Percentiles rank a stretch among this genome's conserved stretches.
phyloP scores from a whole-genome alignment of 2,797 vertebrate species.

The Syndactyla subalaris region DNA sequence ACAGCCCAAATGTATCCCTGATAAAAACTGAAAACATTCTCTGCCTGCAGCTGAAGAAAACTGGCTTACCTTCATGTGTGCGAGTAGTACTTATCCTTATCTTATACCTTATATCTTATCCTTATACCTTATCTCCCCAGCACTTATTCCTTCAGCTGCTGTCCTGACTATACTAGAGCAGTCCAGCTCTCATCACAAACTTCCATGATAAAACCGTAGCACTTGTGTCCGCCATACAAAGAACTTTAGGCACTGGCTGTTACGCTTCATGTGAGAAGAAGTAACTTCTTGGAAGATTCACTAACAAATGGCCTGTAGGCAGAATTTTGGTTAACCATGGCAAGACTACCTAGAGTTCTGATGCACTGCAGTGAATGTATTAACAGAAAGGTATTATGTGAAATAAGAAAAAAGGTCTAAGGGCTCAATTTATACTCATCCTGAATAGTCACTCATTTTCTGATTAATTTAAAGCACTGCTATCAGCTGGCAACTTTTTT shows the following conservation, averaged over 20 bases:
- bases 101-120: too few species aligned
- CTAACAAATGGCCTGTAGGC: background rate
- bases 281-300: background rate
- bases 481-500: background rate
- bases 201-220: background rate
- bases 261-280: background rate
- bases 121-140: fast-evolving
- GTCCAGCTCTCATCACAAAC: background rate
- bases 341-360: background rate
- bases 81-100: background rate
- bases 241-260: background rate
- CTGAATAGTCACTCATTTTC: background rate
- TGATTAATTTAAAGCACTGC: background rate
- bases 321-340: background rate
- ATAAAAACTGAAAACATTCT: background rate
- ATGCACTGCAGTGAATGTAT: background rate
- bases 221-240: background rate
- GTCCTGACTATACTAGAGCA: background rate
- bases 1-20: background rate
- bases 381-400: background rate
- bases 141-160: background rate
- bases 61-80: background rate
- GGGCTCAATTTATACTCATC: background rate
- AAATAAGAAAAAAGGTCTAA: background rate
- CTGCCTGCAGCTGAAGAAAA: background rate